Base-by-base conservation (phyloP, 2,113 vertebrate species). In the Piprites chloris region DNA sequence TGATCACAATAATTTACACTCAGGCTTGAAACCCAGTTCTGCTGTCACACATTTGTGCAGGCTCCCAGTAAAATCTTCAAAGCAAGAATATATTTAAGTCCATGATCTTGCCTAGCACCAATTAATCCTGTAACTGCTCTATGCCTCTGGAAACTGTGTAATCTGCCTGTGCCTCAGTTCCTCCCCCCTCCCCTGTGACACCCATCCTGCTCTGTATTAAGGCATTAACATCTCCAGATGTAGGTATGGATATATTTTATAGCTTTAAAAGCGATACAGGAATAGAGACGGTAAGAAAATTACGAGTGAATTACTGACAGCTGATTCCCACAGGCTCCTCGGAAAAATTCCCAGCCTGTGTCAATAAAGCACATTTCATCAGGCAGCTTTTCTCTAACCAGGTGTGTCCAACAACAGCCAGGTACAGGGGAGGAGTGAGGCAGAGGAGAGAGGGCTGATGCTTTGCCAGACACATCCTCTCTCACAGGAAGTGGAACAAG, bases 61-160 rank as follows among this genome's bases (percentile, higher is more conserved):
- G 76, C 83, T 94, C 88, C 88, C 95, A 92, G 66, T 90, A 88
- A 96, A 94, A 94, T 93, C 96, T 96, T 96, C 96, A 96, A 95
- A 96, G 90, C 88, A 87, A 33, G 83, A 94, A 95, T 68, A n/a
- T 79, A 95, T 93, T 95, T 92, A 93, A 96, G 94, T 49, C 93
- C 87, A 30, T 87, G 93, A 96, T 95, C 93, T 75, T 56, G 88
- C 90, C 92, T 95, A 90, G 90, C 90, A 89, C 90, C 83, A 92
- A 93, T 84, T 89, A 94, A 97, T 94, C 87, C 91, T 63, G 79
- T 83, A 94, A 93, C 82, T 96, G 89, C 89, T 96, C 92, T 50
- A 39, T 46, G 96, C 95, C 92, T 91, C 95, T 95, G 93, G 88
- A 97, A 95, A 93, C 49, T 74, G 80, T 24, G 80, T 90, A 84